A percentile compares a stretch with the other conserved stretches of the same genome.
These are phyloP conservation scores for Synanthedon andrenaeformis DNA, from an alignment of 2,888 invertebrate genomes.

Conservation along the genomic window DNA sequence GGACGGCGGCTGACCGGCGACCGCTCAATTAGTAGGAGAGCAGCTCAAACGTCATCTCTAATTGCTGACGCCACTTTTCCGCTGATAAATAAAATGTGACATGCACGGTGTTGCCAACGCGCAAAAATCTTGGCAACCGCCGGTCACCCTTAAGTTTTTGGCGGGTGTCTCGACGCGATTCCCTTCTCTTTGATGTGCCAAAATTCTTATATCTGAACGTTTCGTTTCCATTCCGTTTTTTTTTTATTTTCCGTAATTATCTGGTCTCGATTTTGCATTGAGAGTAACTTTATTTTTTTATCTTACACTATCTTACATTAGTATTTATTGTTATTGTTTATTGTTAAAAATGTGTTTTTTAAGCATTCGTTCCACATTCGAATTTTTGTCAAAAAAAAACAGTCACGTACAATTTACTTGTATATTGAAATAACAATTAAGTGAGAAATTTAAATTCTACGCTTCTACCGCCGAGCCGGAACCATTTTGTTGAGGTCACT, in stretches of 20 bases:
- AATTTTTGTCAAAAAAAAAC: conserved; percentile 8
- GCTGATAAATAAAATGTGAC: conserved; percentile 15
- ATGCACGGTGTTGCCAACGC: conserved; percentile 19
- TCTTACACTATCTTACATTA: too few species aligned
- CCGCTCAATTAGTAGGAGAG: conserved; percentile 31
- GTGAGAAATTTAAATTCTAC: conserved; percentile 23
- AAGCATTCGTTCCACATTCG: neutral
- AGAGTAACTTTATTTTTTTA: too few species aligned
- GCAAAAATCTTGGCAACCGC: conserved; percentile 21
- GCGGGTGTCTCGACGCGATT: conserved; percentile 12
- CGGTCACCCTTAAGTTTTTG: conserved; percentile 10
- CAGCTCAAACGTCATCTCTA: conserved; percentile 18
- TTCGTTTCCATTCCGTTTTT: conserved; percentile 2
- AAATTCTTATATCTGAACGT: conserved; percentile 17
- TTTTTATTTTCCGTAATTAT: neutral
- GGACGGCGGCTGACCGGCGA: conserved; percentile 1
- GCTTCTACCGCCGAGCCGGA: conserved; percentile 11
- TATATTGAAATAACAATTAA: conserved; percentile 56
- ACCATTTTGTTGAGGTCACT: conserved; percentile 7
- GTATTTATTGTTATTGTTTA: too few species aligned
- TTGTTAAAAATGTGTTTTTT: too few species aligned
- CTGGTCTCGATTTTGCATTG: neutral
- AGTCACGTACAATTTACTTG: conserved; percentile 23
- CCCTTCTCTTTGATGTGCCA: conserved; percentile 17
- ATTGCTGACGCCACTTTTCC: conserved; percentile 5